These are phyloP conservation scores for Paraescarpia echinospica DNA, from an alignment of 1,140 invertebrate genomes.

Conservation along the genomic window DNA sequence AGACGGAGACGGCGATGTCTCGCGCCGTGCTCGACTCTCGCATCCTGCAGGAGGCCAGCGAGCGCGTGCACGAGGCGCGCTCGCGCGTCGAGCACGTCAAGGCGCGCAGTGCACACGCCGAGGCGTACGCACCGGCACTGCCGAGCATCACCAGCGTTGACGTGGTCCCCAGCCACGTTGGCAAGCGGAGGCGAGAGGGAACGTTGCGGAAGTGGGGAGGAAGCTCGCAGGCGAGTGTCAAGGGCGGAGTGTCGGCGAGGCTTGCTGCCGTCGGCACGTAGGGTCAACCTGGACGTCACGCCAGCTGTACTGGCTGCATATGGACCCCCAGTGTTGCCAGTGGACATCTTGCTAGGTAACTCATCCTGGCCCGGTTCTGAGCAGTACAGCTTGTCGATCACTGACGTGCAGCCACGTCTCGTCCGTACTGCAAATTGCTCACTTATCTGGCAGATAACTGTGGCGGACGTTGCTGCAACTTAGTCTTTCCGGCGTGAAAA, in stretches of 20 bases:
- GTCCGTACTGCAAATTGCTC: background rate
- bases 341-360: no score
- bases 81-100: conserved; percentile 47
- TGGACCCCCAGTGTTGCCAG: no score
- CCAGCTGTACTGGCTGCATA: background rate
- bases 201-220: background rate
- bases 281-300: background rate
- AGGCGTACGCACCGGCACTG: background rate
- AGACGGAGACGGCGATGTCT: conserved; percentile 49
- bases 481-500: background rate
- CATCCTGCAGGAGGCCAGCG: conserved; percentile 51
- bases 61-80: conserved; percentile 45
- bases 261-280: background rate
- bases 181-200: background rate
- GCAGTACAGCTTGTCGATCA: no score
- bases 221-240: background rate
- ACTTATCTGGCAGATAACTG: background rate
- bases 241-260: background rate
- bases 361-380: no score
- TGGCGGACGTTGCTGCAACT: background rate
- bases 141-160: background rate
- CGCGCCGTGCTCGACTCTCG: conserved; percentile 45
- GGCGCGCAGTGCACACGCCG: conserved; percentile 29
- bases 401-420: background rate
- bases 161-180: background rate